Conservation (phyloP, 1,140 invertebrate species). For the Drosophila malerkotliana region DNA sequence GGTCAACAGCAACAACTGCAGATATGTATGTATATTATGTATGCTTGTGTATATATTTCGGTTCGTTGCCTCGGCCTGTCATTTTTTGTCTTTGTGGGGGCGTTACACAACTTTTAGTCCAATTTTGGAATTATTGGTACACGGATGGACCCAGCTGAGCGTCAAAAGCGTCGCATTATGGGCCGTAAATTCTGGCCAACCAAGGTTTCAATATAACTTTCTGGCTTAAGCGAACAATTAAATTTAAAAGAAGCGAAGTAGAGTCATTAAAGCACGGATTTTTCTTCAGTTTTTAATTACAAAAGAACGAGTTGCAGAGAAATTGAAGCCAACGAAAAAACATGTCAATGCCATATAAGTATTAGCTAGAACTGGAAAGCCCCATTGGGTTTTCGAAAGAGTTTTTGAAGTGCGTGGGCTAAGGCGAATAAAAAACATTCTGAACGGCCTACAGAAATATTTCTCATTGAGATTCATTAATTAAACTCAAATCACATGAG, state of each 20-base stretch:
- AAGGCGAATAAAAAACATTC: neutral
- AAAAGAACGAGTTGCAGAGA: neutral
- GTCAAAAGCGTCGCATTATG: conserved; percentile 1
- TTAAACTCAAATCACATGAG: neutral
- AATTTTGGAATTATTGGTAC: conserved; percentile 18
- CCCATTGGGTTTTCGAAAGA: neutral
- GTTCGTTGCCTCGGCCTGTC: conserved; percentile 35
- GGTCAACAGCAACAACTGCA: conserved; percentile 15
- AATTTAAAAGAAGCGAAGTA: neutral
- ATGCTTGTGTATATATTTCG: conserved; percentile 1
- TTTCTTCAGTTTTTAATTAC: neutral
- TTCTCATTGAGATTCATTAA: neutral
- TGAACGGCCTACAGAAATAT: conserved; percentile 1
- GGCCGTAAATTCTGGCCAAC: conserved; percentile 1
- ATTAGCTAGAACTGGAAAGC: neutral
- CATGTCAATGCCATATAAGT: conserved; percentile 6
- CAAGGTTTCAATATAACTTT: neutral
- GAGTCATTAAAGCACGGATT: neutral
- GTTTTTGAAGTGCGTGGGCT: conserved; percentile 1
- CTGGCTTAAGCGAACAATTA: neutral
- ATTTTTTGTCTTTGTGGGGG: conserved; percentile 11
- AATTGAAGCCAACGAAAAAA: neutral
- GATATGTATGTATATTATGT: neutral
- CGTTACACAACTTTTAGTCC: conserved; percentile 25
- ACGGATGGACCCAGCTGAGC: neutral